Conservation (phyloP, 2,797 vertebrate genomes). For the Pyrocephalus nanus region DNA sequence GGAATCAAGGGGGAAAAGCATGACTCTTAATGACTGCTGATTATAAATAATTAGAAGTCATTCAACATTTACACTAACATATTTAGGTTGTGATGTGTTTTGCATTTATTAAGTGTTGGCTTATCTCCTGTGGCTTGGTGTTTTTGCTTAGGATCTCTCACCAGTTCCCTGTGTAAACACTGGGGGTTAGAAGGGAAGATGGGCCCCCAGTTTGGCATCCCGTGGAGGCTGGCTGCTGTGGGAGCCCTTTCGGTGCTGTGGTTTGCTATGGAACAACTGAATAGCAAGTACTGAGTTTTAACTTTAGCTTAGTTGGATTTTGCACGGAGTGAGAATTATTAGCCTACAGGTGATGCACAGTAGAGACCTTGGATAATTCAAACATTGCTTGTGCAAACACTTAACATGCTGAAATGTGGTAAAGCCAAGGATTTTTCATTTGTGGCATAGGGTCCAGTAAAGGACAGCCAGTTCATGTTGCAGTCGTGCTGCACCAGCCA, state of each 20-base stretch:
- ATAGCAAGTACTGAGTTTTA: not conserved
- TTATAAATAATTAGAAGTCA: conserved; percentile 38
- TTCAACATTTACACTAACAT: conserved; percentile 3
- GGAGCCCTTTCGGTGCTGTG: not conserved
- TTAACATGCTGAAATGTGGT: not conserved
- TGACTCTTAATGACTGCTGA: conserved; percentile 37
- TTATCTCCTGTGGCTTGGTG: conserved; percentile 9
- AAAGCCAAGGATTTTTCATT: not conserved
- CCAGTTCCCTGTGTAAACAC: not conserved
- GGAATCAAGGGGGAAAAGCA: not conserved
- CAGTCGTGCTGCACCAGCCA: not conserved
- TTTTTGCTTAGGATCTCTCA: not conserved
- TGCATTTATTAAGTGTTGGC: conserved; percentile 14
- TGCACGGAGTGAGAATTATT: not conserved
- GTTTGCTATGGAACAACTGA: not conserved
- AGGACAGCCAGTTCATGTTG: not conserved
- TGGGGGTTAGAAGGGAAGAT: not conserved
- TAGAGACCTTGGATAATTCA: not conserved
- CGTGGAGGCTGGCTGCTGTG: not conserved
- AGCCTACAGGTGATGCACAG: not conserved
- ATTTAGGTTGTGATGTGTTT: conserved; percentile 3
- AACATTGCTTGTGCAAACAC: not conserved
- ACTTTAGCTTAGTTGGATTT: not conserved
- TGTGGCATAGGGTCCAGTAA: not conserved
- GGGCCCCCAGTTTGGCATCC: not conserved